Evolutionary conservation across 2,888 invertebrate genomes (phyloP).

Genomic region (Embidobia sp.): DNA sequence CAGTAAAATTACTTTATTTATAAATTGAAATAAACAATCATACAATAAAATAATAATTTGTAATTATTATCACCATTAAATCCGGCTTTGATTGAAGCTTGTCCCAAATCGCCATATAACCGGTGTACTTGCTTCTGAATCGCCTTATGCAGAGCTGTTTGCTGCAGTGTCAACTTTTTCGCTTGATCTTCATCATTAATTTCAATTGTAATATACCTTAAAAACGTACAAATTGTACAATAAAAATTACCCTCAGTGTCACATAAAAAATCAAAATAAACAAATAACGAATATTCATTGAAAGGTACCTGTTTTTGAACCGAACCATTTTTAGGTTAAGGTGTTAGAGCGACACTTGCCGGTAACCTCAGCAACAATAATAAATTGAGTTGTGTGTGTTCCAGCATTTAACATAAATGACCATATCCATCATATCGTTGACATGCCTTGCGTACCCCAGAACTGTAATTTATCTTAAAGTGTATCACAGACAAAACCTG

Average conservation of each 20-base stretch:
- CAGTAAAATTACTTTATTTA: neutral
- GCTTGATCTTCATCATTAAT: neutral
- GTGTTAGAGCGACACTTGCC: too few species aligned
- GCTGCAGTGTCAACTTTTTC: neutral
- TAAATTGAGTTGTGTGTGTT: conserved; percentile 2
- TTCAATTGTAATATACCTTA: conserved; percentile 3
- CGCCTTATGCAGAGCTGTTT: neutral
- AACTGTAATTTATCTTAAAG: too few species aligned
- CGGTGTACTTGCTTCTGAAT: neutral
- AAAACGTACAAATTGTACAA: too few species aligned
- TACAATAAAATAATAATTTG: neutral
- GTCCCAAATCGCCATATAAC: neutral
- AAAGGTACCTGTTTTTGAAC: conserved; percentile 85
- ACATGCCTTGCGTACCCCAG: too few species aligned
- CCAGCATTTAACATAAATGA: too few species aligned
- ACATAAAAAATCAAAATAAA: too few species aligned
- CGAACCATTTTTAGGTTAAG: conserved; percentile 84
- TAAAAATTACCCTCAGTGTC: conserved; percentile 4
- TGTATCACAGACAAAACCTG: too few species aligned
- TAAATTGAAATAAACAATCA: too few species aligned
- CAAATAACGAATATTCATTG: neutral
- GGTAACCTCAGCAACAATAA: conserved; percentile 19
- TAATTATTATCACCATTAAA: neutral
- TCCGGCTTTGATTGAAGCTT: neutral
- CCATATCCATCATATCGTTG: too few species aligned